phyloP scores from a whole-genome alignment of 1,140 invertebrate species.

The Bombus cullumanus region DNA sequence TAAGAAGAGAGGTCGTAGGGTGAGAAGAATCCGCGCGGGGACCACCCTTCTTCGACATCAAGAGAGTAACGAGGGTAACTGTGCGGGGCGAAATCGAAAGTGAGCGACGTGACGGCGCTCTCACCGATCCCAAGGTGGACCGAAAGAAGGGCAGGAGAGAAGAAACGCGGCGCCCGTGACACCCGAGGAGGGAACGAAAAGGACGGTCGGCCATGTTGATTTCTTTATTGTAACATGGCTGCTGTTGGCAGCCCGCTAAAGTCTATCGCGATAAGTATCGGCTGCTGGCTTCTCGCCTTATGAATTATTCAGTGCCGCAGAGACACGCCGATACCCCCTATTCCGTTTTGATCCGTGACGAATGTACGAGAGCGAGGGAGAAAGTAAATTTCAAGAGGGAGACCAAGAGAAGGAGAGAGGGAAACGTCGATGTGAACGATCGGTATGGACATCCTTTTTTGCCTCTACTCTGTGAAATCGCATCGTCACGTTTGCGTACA shows the following conservation, averaged over 20 bases:
- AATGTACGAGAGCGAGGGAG: slow-evolving; percentile 45
- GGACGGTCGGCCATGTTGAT: slow-evolving; percentile 75
- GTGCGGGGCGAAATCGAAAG: slow-evolving; percentile 76
- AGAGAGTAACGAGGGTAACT: slow-evolving; percentile 74
- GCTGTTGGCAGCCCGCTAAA: slow-evolving; percentile 80
- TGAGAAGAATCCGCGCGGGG: slow-evolving; percentile 55
- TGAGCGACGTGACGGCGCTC: slow-evolving; percentile 61
- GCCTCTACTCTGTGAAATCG: neutral
- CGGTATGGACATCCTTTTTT: slow-evolving; percentile 15
- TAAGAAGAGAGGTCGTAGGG: slow-evolving; percentile 56
- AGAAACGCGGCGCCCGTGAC: neutral
- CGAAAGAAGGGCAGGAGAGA: slow-evolving; percentile 40
- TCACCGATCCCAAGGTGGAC: slow-evolving; percentile 46
- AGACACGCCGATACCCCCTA: slow-evolving; percentile 60
- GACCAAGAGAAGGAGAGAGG: neutral
- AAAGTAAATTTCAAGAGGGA: neutral
- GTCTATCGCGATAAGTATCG: slow-evolving; percentile 75
- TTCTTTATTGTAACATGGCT: slow-evolving; percentile 80
- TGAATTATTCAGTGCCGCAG: slow-evolving; percentile 74
- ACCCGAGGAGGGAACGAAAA: slow-evolving; percentile 28
- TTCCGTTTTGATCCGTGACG: slow-evolving; percentile 40
- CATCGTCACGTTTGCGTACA: slow-evolving; percentile 2
- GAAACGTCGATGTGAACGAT: slow-evolving; percentile 25
- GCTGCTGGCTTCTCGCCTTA: slow-evolving; percentile 69
- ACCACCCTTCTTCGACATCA: slow-evolving; percentile 70